Evolutionary conservation across 2,888 invertebrate species (phyloP).

Genomic region (Lysandra coridon): DNA sequence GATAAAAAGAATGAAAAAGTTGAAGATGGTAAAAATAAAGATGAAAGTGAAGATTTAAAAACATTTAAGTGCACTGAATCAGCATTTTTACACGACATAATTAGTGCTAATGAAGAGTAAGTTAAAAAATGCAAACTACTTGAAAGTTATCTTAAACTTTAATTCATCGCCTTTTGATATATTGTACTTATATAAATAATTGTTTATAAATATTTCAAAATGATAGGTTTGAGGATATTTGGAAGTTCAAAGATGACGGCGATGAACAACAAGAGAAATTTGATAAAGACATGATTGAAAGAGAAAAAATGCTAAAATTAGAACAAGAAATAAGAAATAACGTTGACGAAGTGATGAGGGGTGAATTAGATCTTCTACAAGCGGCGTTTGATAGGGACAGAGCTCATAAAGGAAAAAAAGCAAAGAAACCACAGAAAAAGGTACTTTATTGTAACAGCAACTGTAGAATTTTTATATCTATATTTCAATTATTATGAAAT

Average conservation of each 20-base stretch:
- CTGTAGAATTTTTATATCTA: background rate
- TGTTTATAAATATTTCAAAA: background rate
- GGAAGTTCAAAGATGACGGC: constrained; percentile 90
- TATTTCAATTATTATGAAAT: constrained; percentile 9
- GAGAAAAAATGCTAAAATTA: constrained; percentile 90
- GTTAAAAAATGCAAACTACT: constrained; percentile 37
- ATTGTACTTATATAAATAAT: too few relatives aligned
- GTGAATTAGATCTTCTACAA: constrained; percentile 84
- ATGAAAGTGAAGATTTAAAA: constrained; percentile 82
- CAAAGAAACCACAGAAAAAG: constrained; percentile 88
- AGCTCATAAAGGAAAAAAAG: constrained; percentile 87
- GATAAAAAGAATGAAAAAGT: constrained; percentile 79
- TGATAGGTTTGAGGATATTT: constrained; percentile 86
- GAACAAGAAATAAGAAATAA: constrained; percentile 90
- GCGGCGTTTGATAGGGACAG: constrained; percentile 87
- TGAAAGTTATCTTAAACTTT: background rate
- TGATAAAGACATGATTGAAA: constrained; percentile 90
- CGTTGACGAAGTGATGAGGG: constrained; percentile 89
- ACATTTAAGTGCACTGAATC: constrained; percentile 86
- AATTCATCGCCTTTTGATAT: background rate
- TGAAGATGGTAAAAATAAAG: constrained; percentile 78
- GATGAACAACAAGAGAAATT: constrained; percentile 85
- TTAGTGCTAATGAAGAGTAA: constrained; percentile 86
- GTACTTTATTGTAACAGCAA: constrained; percentile 43
- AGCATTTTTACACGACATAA: constrained; percentile 86